A percentile compares a stretch with the other conserved stretches of the same genome.
Evolutionary conservation across 2,888 invertebrate genomes (phyloP).

Genomic region (Antheraea yamamai): DNA sequence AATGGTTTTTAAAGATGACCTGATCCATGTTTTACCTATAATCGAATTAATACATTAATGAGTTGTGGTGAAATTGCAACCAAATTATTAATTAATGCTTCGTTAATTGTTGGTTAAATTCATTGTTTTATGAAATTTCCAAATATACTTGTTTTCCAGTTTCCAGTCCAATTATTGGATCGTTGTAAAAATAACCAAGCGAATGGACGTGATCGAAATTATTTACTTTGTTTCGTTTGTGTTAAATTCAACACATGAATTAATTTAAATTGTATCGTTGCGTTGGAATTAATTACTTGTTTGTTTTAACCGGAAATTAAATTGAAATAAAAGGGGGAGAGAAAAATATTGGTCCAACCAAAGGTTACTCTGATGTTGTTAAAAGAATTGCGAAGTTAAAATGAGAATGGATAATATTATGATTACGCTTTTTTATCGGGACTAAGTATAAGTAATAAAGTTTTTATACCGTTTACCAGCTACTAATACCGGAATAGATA

Average conservation of each 20-base stretch:
- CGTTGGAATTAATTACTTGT: not conserved
- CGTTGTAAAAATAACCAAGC: not conserved
- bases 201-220: not conserved
- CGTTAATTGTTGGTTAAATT: not conserved
- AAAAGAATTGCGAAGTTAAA: no score
- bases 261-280: not conserved
- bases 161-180: not conserved
- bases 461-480: no score
- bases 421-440: no score
- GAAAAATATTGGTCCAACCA: not conserved
- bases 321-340: not conserved
- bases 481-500: no score
- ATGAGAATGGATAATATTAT: no score
- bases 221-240: not conserved
- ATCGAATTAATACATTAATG: constrained; percentile 1
- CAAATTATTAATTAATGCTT: not conserved
- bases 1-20: not conserved
- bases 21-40: not conserved
- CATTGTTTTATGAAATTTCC: not conserved
- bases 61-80: not conserved
- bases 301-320: not conserved
- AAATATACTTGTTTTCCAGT: not conserved
- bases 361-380: no score
- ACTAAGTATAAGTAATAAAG: no score
- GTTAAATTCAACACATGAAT: constrained; percentile 5